Evolutionary conservation across 2,113 vertebrate species (phyloP).

Genomic region (Oostethus manadensis): DNA sequence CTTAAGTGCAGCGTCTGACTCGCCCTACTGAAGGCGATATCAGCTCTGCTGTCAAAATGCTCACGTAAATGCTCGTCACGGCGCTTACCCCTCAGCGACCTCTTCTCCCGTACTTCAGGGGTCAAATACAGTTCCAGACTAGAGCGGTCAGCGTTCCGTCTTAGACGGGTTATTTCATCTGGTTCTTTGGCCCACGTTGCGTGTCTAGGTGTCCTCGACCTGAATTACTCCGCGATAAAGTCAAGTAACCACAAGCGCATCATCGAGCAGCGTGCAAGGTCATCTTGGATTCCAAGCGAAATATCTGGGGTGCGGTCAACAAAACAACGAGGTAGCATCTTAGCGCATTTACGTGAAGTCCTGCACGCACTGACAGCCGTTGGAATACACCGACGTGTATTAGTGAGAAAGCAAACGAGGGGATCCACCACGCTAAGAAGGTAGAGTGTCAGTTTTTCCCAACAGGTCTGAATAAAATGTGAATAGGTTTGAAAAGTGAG

Average conservation of each 20-base stretch:
- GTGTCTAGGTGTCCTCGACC: conserved; percentile 2
- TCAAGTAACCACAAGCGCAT: conserved; percentile 26
- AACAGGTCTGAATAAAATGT: not conserved
- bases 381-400: not conserved
- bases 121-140: conserved; percentile 18
- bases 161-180: conserved; percentile 9
- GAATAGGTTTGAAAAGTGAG: not conserved
- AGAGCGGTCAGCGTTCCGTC: conserved; percentile 13
- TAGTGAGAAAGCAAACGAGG: not conserved
- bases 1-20: conserved; percentile 32
- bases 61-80: conserved; percentile 35
- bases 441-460: too few relatives aligned
- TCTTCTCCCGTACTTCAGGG: conserved; percentile 13
- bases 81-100: conserved; percentile 27
- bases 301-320: conserved; percentile 2
- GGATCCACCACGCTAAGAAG: too few relatives aligned
- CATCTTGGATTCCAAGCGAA: conserved; percentile 13
- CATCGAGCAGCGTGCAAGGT: conserved; percentile 14
- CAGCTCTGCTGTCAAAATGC: conserved; percentile 25
- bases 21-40: conserved; percentile 43
- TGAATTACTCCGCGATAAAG: conserved; percentile 15
- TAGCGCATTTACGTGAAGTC: not conserved
- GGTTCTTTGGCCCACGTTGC: conserved; percentile 1
- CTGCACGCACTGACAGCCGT: not conserved
- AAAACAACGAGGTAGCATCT: not conserved